Base-by-base conservation (phyloP, 1,140 invertebrate species). In the Rhagoletis zephyria region DNA sequence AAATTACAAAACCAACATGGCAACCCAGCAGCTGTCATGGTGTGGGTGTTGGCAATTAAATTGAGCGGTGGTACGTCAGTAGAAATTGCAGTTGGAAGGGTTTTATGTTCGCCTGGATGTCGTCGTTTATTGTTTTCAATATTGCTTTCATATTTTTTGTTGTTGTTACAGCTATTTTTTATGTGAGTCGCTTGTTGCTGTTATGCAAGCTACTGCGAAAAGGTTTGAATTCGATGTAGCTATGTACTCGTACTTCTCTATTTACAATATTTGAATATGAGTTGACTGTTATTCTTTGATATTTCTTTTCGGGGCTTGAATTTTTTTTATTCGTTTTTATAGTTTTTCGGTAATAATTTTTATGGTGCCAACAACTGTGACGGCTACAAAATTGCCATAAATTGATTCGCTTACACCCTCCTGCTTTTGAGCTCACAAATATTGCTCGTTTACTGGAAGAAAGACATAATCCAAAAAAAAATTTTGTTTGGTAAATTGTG, bases 311-410 rank as follows among this genome's bases (percentile, higher is more conserved):
- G 10, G 10, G 45, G 10, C 10, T 70, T 40, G 6, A n/a, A 40
- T 67, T 67, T 64, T n/a, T 19, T 19, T 40, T 65, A 30, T 19
- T 65, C 64, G 42, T 14, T 70, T 70, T 70, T 70, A 70, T 70
- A 45, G 42, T 70, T 30, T 70, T 74, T 74, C 16, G 42, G 42
- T 48, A 74, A 74, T 74, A 48, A 74, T 74, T 74, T 74, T 74
- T 74, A 74, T 74, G 48, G 67, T 74, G 67, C 67, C 67, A 74
- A 74, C 67, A 74, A 74, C 67, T 74, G 67, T 74, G 67, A 74
- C 67, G 42, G 42, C 67, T 74, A 48, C 67, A 74, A 74, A 74
- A 74, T 74, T 48, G 67, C 67, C 67, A 74, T 74, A 74, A 74
- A 74, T 74, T 74, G 67, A 74, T 74, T 48, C 42, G 42, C 42